Evolutionary conservation across 2,888 invertebrate species (phyloP), one percentile per base, ranked within the genome.

Genomic region (Drosophila austrosaltans): DNA sequence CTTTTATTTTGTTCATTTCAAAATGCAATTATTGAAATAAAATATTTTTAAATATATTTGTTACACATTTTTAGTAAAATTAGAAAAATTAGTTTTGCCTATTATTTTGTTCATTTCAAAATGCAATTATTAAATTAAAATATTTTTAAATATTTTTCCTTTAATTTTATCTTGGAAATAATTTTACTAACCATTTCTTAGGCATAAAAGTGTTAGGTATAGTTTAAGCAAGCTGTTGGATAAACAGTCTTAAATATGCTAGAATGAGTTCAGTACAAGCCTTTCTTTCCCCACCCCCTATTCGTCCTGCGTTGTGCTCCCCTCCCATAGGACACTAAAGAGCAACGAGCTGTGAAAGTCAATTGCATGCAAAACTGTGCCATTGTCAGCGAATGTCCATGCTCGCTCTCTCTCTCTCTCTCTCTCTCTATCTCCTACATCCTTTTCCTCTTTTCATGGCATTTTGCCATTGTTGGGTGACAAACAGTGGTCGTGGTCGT

Each of bases 301-400:
- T 28, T 28, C 74, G 67, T 75, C 8, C 1, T 7, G 8, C 36
- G 8, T 36, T 36, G 8, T 4, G 28, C 36, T 58, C 56, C 70
- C 67, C 61, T 70, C 71, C 72, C 78, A 80, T 74, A 40, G 64
- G 75, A 66, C 80, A 76, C 78, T 87, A 76, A 89, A 86, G 82
- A 82, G 78, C 89, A 86, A 89, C 85, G 85, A 89, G 89, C 85
- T 86, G 85, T 87, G 85, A 80, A 89, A 86, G 87, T 86, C 89
- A 89, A 86, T 86, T 87, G 89, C 85, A 89, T 87, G 89, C 86
- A 87, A 89, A 86, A 85, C 82, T 76, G 82, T 89, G 87, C 87
- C 87, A 87, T 85, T 89, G 88, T 81, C 81, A 77, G 78, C 70
- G 69, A 67, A 64, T 66, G 75, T 60, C 53, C 75, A 63, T 72